Base-by-base conservation (phyloP, 37 sponge, comb jelly and placozoan genomes). In the Corticium candelabrum region DNA sequence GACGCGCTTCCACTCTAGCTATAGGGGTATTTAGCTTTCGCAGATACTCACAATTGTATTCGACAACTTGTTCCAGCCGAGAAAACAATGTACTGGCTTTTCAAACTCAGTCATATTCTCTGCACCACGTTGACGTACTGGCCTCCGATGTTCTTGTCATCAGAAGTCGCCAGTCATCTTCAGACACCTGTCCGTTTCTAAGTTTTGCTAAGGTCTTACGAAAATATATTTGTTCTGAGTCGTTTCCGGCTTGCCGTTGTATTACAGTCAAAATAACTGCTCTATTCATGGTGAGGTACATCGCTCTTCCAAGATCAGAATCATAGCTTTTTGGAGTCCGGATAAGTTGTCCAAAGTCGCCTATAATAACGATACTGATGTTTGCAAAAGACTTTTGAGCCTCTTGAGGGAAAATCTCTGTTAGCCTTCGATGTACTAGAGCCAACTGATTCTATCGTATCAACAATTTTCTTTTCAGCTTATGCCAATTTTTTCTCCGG, bases 1-100 rank as follows among this genome's bases (percentile, higher is more conserved):
- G 87, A 31, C 76, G 43, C 37, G 83, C 83, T 35, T 87, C 78
- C 32, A 87, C 78, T 62, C 71, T 78, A 31, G 87, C 87, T 76
- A 87, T 74, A 31, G 87, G 87, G 0, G 74, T 15, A n/a, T 71
- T 71, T 15, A 11, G 7, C 7, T 71, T 15, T 30, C 21, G 7
- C 33, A 71, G 21, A 11, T 31, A 31, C 29, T 31, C 7, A 11
- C 7, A 29, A n/a, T 71, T 71, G 33, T 31, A 15, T 4, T 76
- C 77, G 15, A 39, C 77, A 15, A 76, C 77, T 31, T 15, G 7
- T 30, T 71, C 74, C 7, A 21, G 7, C 7, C 32, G 7, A 11
- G 74, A 7, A 29, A 31, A 71, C 7, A 71, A n/a, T 11, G 74
- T 7, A 71, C 33, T 31, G 74, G 27, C 7, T 71, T 30, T 7